Evolutionary conservation across 1,140 invertebrate species (phyloP), one percentile per base, ranked within the genome.

Genomic region (Megalopta genalis): DNA sequence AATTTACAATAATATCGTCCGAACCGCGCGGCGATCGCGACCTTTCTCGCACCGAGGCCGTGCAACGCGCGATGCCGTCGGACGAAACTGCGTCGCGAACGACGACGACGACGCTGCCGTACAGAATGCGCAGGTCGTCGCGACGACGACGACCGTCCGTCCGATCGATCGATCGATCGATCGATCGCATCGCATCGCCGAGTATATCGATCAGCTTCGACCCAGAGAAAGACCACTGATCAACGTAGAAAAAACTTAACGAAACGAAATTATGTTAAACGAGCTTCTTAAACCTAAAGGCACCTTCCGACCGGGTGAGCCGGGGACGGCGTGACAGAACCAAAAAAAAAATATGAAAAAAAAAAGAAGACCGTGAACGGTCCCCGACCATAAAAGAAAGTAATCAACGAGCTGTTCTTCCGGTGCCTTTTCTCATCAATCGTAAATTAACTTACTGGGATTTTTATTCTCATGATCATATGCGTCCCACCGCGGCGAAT

Each of bases 251-350:
- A 49, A 77, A 60, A 37, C 39, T 68, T 69, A 72, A 82, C 71
- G 68, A 67, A 84, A 76, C 80, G 64, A 82, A 79, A 86, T 66
- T 82, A 82, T n/a, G n/a, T 64, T 46, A 83, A n/a, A 86, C 71
- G 54, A 83, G 27, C 77, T 68, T 42, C 74, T 85, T 88, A 79
- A n/a, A 83, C 82, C 84, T 88, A 88, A n/a, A 82, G 83, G 80
- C 84, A 82, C 84, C 86, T 54, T 82, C 63, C 59, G 82, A 64
- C 70, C 71, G 63, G 64, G 85, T 64, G 66, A 76, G 75, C 74
- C 80, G 76, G 84, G 81, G 69, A 86, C 77, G 32, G 63, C 60
- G 66, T 54, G 63, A 54, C 25, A 23, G 66, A 86, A 82, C 77
- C 74, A 78, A 75, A 73, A 83, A 85, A 84, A 82, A 86, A 87